Conservation (phyloP, 2,888 invertebrate genomes). For the Scaptomyza flava region DNA sequence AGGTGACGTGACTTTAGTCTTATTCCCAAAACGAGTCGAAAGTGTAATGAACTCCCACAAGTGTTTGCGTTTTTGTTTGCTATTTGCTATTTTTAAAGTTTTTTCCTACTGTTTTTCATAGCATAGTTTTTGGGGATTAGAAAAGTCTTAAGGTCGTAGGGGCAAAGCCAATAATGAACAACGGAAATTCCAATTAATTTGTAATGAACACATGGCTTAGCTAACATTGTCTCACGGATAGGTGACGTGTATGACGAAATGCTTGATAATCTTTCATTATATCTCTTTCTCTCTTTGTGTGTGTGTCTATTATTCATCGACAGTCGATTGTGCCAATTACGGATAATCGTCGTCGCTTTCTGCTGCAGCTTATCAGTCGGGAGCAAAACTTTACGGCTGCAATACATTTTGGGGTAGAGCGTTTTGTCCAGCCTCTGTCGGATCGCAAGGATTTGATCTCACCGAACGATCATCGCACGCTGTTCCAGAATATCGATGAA, state of each 20-base stretch:
- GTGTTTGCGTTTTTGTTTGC: constrained; percentile 8
- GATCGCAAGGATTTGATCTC: constrained; percentile 91
- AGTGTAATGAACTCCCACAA: constrained; percentile 20
- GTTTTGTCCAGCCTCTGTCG: constrained; percentile 90
- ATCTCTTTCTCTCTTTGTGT: background rate
- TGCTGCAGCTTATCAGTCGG: constrained; percentile 90
- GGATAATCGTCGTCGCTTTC: constrained; percentile 88
- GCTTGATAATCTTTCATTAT: background rate
- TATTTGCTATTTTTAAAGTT: constrained; percentile 21
- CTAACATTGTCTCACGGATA: background rate
- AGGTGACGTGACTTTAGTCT: background rate
- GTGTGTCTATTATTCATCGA: background rate
- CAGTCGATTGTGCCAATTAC: constrained; percentile 84
- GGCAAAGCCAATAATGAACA: background rate
- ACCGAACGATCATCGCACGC: constrained; percentile 90
- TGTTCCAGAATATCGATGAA: constrained; percentile 95
- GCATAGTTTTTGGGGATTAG: constrained; percentile 9
- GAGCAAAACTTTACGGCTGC: constrained; percentile 92
- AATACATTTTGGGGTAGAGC: constrained; percentile 91
- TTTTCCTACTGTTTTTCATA: constrained; percentile 13
- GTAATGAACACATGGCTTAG: background rate
- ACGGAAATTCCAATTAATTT: background rate
- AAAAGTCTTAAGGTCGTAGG: background rate
- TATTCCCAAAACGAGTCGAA: constrained; percentile 2
- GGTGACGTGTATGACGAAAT: background rate